Conservation (phyloP, 2,888 invertebrate species). For the Ecliptopera silaceata region DNA sequence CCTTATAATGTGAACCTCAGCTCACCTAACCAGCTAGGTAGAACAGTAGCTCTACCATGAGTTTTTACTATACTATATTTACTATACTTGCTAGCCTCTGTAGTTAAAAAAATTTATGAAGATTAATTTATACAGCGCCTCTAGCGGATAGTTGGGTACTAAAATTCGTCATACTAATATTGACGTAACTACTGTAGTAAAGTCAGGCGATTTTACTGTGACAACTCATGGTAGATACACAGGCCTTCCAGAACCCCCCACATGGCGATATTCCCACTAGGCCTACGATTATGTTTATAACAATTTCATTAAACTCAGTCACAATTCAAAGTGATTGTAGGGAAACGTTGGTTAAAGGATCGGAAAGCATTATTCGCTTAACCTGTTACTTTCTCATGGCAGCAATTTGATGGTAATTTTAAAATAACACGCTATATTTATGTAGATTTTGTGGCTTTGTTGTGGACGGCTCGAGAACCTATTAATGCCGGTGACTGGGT, state of each 20-base stretch:
- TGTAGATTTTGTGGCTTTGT: conserved; percentile 37
- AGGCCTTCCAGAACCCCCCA: conserved; percentile 38
- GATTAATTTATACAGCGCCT: too few relatives aligned
- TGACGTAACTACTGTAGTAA: too few relatives aligned
- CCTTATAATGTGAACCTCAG: conserved; percentile 2
- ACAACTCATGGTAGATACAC: too few relatives aligned
- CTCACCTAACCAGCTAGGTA: conserved; percentile 12
- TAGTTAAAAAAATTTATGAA: too few relatives aligned
- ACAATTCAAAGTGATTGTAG: conserved; percentile 54
- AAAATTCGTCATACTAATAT: too few relatives aligned
- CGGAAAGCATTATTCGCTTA: conserved; percentile 49
- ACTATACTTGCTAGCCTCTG: too few relatives aligned
- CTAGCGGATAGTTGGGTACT: too few relatives aligned
- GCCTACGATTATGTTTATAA: conserved; percentile 64
- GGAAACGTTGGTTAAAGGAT: conserved; percentile 47
- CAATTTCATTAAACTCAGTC: conserved; percentile 63
- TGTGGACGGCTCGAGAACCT: conserved; percentile 30
- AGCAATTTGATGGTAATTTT: conserved; percentile 49
- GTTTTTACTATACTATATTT: too few relatives aligned
- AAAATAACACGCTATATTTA: conserved; percentile 41
- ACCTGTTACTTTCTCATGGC: conserved; percentile 46
- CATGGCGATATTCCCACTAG: conserved; percentile 60
- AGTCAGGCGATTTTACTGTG: too few relatives aligned
- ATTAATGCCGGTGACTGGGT: conserved; percentile 36
- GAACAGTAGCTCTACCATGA: too few relatives aligned